Evolutionary conservation across 2,888 invertebrate genomes (phyloP), one percentile per base, ranked within the genome.

Genomic region (Philhelius pedissequus): DNA sequence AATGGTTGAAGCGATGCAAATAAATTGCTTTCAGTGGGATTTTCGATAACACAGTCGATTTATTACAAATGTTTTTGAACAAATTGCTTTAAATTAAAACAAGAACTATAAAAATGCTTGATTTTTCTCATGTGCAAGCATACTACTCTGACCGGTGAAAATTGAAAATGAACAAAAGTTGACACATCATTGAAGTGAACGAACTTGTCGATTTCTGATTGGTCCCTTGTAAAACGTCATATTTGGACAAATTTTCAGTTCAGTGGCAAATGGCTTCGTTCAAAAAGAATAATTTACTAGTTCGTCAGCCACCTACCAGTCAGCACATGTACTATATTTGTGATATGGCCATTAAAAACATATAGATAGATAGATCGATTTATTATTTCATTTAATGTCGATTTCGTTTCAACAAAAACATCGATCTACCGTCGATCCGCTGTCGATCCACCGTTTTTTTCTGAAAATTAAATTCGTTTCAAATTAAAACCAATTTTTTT

Each of bases 191-290:
- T 68, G 6, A 75, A 76, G 58, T 69, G 60, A 86, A 86, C 75
- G 80, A 86, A 87, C 87, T 86, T 87, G 87, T 86, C 87, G 86
- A 20, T 76, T 87, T 87, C 54, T 79, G 56, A 87, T 87, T 87
- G 87, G 87, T 74, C 74, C 50, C 32, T 45, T 70, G 6, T 20
- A 11, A 58, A 81, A 77, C 62, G 78, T 83, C 83, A 84, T 9
- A n/a, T 40, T 56, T 30, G 25, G 11, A 15, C 22, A 20, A n/a
- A n/a, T 13, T 69, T 48, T 20, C 60, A 71, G 84, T 84, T 84
- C 75, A 70, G 56, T 54, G 45, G 5, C 3, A 5, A 5, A 3
- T 25, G 69, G 64, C 18, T 79, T 35, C 27, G 79, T 79, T 79
- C 69, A 58, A 3, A 4, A 1, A 8, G 48, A n/a, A n/a, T n/a